phyloP scores from a whole-genome alignment of 2,888 invertebrate genomes.

The Caradrina clavipalpis region DNA sequence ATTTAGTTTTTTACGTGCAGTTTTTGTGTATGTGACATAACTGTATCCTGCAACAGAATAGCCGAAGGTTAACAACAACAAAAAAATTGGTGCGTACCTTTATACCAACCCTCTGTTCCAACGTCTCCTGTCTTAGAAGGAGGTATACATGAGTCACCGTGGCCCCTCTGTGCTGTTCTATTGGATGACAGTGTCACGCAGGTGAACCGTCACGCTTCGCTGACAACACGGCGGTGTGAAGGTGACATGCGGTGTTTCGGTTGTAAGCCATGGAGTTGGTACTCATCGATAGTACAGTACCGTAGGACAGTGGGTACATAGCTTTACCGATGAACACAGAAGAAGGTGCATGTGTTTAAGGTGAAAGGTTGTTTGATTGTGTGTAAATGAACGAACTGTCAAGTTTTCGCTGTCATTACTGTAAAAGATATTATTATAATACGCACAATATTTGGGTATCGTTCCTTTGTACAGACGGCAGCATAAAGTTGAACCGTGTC shows the following conservation, averaged over 20 bases:
- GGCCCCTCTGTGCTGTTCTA: neutral
- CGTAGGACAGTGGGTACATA: neutral
- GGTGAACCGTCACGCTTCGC: conserved; percentile 34
- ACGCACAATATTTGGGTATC: no score
- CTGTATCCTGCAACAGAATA: neutral
- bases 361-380: no score
- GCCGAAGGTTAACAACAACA: neutral
- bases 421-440: no score
- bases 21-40: neutral
- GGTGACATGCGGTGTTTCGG: conserved; percentile 48
- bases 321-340: no score
- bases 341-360: no score
- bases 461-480: no score
- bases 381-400: no score
- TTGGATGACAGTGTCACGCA: conserved; percentile 30
- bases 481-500: no score
- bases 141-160: neutral
- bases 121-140: neutral
- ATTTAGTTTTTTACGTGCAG: no score
- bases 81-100: no score
- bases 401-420: no score
- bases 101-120: no score
- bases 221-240: neutral
- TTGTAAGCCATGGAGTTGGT: conserved; percentile 2
- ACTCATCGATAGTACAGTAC: neutral